Percentiles rank a stretch among this genome's conserved stretches.
Conservation (phyloP, 2,113 vertebrate species). For the Paradoxurus hermaphroditus region DNA sequence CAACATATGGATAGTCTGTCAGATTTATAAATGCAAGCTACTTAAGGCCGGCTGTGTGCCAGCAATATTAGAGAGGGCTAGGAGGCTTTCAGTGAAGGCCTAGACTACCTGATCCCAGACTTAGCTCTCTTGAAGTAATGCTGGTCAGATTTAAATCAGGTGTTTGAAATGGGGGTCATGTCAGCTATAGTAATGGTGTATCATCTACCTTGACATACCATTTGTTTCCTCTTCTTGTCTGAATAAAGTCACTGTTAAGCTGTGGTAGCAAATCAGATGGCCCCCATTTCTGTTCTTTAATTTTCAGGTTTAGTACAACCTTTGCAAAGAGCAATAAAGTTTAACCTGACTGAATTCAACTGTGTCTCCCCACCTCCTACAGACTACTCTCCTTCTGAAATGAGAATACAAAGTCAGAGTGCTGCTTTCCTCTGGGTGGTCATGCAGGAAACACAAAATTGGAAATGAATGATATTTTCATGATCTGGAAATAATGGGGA, state of each 20-base stretch:
- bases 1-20: constrained; percentile 68
- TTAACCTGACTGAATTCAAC: not conserved
- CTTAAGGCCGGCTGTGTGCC: constrained; percentile 63
- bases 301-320: not conserved
- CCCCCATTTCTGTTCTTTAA: not conserved
- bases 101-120: constrained; percentile 51
- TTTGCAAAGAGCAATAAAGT: not conserved
- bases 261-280: not conserved
- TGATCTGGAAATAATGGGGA: not conserved
- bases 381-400: not conserved
- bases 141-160: constrained; percentile 61
- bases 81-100: constrained; percentile 55
- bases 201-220: constrained; percentile 46
- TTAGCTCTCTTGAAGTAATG: constrained; percentile 53
- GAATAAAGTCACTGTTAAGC: not conserved
- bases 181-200: constrained; percentile 25
- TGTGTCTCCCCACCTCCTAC: not conserved
- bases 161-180: constrained; percentile 41
- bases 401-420: not conserved
- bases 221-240: constrained; percentile 11
- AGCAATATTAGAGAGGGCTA: constrained; percentile 69
- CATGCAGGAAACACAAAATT: not conserved
- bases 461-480: constrained; percentile 57
- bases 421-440: not conserved
- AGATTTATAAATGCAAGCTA: constrained; percentile 72